Conservation (phyloP, 2,888 invertebrate genomes). For the Xestoiulus laeticollis region DNA sequence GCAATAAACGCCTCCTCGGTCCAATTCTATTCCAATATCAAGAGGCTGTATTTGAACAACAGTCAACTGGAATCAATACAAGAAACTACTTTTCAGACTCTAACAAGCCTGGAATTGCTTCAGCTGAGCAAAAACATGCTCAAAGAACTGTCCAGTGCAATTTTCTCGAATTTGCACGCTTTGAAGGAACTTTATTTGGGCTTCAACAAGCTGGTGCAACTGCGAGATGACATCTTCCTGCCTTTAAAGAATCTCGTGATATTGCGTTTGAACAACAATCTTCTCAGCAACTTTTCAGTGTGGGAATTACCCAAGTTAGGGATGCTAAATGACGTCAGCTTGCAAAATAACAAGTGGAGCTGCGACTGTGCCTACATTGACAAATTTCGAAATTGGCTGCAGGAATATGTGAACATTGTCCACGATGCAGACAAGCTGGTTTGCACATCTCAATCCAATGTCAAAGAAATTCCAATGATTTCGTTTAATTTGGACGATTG, state of each 20-base stretch:
- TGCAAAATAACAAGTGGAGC: conserved; percentile 46
- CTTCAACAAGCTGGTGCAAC: neutral
- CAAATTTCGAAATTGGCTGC: conserved; percentile 79
- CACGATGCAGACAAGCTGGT: conserved; percentile 66
- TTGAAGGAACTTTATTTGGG: neutral
- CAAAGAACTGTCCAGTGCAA: neutral
- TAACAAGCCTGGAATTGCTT: neutral
- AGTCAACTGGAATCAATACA: neutral
- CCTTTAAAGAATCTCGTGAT: neutral
- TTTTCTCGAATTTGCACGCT: neutral
- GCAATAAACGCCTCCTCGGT: neutral
- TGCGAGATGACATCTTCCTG: neutral
- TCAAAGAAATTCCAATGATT: neutral
- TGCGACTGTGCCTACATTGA: conserved; percentile 64
- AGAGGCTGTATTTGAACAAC: neutral
- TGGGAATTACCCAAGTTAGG: conserved; percentile 5
- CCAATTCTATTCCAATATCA: neutral
- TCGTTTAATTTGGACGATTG: neutral
- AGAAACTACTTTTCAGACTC: neutral
- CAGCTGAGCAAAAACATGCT: conserved; percentile 8
- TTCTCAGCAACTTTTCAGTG: neutral
- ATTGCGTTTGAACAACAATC: neutral
- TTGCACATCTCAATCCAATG: neutral
- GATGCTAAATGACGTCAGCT: neutral
- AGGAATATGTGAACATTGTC: conserved; percentile 72